phyloP scores from a whole-genome alignment of 2,797 vertebrate species.

The Phylloscopus collybita region DNA sequence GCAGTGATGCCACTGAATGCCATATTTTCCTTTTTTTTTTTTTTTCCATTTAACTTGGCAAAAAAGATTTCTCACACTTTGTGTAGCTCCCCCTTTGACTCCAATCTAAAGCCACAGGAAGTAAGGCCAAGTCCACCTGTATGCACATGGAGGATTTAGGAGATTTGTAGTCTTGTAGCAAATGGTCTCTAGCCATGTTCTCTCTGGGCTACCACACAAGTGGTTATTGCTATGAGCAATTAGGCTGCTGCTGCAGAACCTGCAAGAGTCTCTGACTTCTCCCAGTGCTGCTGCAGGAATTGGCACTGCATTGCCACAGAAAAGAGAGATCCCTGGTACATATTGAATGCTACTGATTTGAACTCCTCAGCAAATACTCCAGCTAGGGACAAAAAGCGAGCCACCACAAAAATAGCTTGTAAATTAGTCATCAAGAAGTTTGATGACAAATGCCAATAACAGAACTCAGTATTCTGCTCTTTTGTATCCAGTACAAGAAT shows the following conservation, averaged over 20 bases:
- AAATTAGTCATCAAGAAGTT: constrained; percentile 20
- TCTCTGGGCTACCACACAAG: not conserved
- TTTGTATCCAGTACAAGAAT: not conserved
- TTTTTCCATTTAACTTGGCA: not conserved
- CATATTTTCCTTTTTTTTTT: not conserved
- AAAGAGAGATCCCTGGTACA: not conserved
- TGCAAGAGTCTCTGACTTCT: not conserved
- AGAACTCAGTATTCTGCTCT: not conserved
- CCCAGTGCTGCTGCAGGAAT: not conserved
- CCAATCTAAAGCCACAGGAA: not conserved
- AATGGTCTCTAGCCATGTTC: not conserved
- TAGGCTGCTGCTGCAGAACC: constrained; percentile 6
- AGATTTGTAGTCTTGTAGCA: not conserved
- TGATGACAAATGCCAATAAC: not conserved
- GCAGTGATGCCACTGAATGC: not conserved
- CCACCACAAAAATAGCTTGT: not conserved
- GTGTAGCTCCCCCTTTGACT: not conserved
- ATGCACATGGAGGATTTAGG: not conserved
- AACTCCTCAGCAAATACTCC: not conserved
- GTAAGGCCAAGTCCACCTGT: not conserved
- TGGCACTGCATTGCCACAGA: not conserved
- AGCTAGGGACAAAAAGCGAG: not conserved
- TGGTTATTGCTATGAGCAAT: not conserved
- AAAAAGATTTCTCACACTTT: not conserved
- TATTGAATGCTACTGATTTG: not conserved